Evolutionary conservation across 2,888 invertebrate genomes (phyloP).

Genomic region (Brachyopa scutellaris): DNA sequence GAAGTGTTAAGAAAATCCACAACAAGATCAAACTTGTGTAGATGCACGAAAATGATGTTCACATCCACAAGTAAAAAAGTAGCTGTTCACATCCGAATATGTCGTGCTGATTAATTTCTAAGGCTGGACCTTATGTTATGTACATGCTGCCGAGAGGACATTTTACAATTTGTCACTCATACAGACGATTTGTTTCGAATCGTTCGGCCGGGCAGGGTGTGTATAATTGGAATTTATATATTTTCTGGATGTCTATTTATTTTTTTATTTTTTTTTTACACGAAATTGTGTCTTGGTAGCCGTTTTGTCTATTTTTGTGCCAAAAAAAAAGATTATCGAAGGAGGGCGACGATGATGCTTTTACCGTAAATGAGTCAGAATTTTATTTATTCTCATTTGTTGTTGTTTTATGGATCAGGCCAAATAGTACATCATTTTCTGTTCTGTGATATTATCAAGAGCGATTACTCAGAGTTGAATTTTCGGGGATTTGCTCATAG

Average conservation of each 20-base stretch:
- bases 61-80: conserved; percentile 15
- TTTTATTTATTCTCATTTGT: background rate
- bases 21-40: conserved; percentile 8
- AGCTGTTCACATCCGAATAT: conserved; percentile 22
- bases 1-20: conserved; percentile 30
- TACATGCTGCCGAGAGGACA: conserved; percentile 4
- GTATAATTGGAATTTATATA: conserved; percentile 21
- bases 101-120: conserved; percentile 29
- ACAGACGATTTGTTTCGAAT: conserved; percentile 13
- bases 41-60: background rate
- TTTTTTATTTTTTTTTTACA: background rate
- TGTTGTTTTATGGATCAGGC: no score
- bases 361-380: conserved; percentile 39
- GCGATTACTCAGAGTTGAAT: no score
- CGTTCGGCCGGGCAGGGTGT: background rate
- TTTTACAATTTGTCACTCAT: conserved; percentile 35
- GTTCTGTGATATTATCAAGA: no score
- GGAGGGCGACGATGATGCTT: conserved; percentile 6
- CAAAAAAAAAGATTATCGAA: conserved; percentile 16
- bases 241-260: conserved; percentile 37
- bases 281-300: conserved; percentile 9
- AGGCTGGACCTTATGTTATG: no score
- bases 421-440: no score
- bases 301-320: conserved; percentile 49
- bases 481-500: no score